A percentile compares a stretch with the other conserved stretches of the same genome.
Conservation (phyloP, 2,888 invertebrate species). For the Phania funesta region DNA sequence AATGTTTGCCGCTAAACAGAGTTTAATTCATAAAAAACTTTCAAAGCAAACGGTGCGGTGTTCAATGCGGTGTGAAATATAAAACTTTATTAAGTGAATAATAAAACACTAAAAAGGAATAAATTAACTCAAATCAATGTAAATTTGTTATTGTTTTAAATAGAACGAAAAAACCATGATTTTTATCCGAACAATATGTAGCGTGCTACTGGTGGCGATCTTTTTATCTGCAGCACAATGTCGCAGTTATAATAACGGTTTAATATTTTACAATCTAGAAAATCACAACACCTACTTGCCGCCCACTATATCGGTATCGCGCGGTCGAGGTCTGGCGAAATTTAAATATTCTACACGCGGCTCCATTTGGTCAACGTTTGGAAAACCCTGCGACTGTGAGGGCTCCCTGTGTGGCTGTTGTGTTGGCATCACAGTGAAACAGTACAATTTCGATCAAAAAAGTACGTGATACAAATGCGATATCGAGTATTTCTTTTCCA, state of each 20-base stretch:
- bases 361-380: constrained; percentile 78
- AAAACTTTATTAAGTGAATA: neutral
- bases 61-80: neutral
- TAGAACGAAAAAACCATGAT: constrained; percentile 30
- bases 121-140: neutral
- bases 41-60: constrained; percentile 74
- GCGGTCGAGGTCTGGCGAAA: constrained; percentile 73
- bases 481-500: neutral
- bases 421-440: constrained; percentile 86
- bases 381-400: constrained; percentile 82
- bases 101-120: constrained; percentile 31
- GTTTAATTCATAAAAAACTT: constrained; percentile 78
- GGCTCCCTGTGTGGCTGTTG: constrained; percentile 86
- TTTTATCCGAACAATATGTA: constrained; percentile 11
- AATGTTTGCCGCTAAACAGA: constrained; percentile 73
- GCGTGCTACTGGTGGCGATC: constrained; percentile 17
- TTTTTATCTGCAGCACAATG: constrained; percentile 54
- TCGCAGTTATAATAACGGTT: constrained; percentile 77
- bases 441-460: constrained; percentile 82
- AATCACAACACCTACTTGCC: constrained; percentile 74
- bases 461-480: constrained; percentile 71
- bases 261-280: constrained; percentile 76
- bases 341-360: constrained; percentile 74
- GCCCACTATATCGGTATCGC: constrained; percentile 77
- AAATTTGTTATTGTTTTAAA: neutral